Base-by-base conservation (phyloP, 1,140 invertebrate species). In the Aphaenogaster floridana region DNA sequence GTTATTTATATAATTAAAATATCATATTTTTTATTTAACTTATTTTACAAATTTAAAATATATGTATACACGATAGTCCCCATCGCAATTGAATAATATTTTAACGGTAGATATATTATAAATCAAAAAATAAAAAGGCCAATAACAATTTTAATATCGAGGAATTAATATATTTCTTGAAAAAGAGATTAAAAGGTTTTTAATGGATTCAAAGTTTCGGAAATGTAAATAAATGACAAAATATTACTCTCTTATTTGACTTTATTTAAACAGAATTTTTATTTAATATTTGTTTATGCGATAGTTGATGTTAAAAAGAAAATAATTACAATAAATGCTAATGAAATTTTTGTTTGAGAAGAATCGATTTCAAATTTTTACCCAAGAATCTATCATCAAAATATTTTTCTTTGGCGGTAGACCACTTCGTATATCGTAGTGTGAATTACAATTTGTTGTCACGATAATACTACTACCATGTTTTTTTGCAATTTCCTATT, bases 1-100 rank as follows among this genome's bases (percentile, higher is more conserved):
- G 21, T 13, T 81, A 59, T 59, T 48, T 39, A 83, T 83, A 59
- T 74, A 59, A 64, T 78, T 77, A 77, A 86, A 77, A 86, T 66
- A 86, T 71, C 42, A 74, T 28, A 21, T 50, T 50, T 83, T 86
- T 86, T 81, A 81, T 81, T 61, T 52, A 36, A 50, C 66, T 81
- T 78, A 57, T 50, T 64, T 42, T 77, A 68, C 61, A 84, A 83
- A 57, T 83, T 76, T 8, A 36, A 83, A 84, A 69, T 74, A 48
- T 17, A 5, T 45, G 11, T 68, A 54, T 36, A 83, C 11, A 72
- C 28, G 2, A 42, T 54, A 50, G 61, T 71, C n/a, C 17, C n/a
- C 17, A 72, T 17, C 39, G 42, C 42, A 57, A 63, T 0, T 48
- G 11, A 7, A 83, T 80, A 80, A 66, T 71, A 74, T 72, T 83